Conservation (phyloP, 2,888 invertebrate genomes). For the Galeopsomyia nigrocyanea region DNA sequence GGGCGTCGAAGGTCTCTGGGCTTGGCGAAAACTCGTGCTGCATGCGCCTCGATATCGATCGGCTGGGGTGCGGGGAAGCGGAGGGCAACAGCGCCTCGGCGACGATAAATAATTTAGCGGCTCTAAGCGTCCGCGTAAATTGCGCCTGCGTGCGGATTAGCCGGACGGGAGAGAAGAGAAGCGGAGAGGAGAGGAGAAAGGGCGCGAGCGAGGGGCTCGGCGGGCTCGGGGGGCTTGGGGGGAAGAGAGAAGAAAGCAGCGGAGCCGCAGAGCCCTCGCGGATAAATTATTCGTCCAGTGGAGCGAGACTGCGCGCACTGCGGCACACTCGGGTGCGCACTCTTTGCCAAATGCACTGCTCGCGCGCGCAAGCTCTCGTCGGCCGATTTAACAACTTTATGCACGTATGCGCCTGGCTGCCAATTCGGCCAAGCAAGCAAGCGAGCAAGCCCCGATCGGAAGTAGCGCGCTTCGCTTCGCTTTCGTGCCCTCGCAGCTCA, state of each 20-base stretch:
- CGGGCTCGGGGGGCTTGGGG: too few species aligned
- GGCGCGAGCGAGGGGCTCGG: neutral
- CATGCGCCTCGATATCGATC: slow-evolving; percentile 49
- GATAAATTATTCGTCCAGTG: slow-evolving; percentile 27
- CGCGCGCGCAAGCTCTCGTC: neutral
- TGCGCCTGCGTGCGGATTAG: slow-evolving; percentile 7
- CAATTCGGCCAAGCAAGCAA: neutral
- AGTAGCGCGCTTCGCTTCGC: neutral
- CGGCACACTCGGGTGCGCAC: slow-evolving; percentile 52
- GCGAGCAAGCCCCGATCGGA: slow-evolving; percentile 9
- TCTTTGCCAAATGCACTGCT: slow-evolving; percentile 58
- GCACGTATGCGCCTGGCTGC: slow-evolving; percentile 20
- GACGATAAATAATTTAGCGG: slow-evolving; percentile 53
- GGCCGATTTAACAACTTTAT: slow-evolving; percentile 42
- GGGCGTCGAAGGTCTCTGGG: too few species aligned
- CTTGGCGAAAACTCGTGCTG: too few species aligned
- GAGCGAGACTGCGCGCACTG: slow-evolving; percentile 56
- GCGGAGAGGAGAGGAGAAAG: too few species aligned
- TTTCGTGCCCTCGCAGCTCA: slow-evolving; percentile 12
- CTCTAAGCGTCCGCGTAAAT: slow-evolving; percentile 44
- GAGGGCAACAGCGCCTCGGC: slow-evolving; percentile 4
- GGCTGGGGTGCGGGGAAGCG: too few species aligned
- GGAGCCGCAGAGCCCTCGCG: neutral
- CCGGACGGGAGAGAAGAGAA: neutral
- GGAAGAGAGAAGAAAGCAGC: too few species aligned